Evolutionary conservation across 1,140 invertebrate species (phyloP).

Genomic region (Drosophila funebris): DNA sequence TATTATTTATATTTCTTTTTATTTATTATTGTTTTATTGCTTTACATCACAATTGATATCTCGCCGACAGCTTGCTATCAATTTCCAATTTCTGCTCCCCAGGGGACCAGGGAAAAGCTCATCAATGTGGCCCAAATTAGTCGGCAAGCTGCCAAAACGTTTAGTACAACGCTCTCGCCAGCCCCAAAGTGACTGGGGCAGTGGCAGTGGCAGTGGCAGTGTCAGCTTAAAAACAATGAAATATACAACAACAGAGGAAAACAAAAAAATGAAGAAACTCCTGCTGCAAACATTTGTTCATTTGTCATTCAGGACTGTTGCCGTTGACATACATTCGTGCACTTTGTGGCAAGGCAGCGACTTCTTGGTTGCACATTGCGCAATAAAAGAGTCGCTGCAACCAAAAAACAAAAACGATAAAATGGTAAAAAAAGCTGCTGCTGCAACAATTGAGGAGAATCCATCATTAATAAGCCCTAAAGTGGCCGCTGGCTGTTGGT

Average conservation of each 20-base stretch:
- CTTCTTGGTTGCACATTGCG: conserved; percentile 56
- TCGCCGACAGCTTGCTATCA: conserved; percentile 21
- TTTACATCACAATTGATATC: neutral
- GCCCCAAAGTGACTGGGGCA: conserved; percentile 13
- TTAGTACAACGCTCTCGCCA: conserved; percentile 69
- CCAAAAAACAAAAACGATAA: neutral
- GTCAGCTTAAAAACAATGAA: neutral
- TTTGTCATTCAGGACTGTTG: conserved; percentile 73
- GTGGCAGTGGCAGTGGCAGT: conserved; percentile 2
- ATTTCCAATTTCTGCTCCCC: conserved; percentile 26
- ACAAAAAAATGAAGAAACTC: conserved; percentile 34
- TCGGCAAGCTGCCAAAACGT: conserved; percentile 77
- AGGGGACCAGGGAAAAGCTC: conserved; percentile 13
- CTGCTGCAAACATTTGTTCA: conserved; percentile 62
- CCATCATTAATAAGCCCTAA: conserved; percentile 82
- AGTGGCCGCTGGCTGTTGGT: conserved; percentile 49
- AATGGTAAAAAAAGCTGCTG: conserved; percentile 26
- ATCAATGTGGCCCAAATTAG: conserved; percentile 65
- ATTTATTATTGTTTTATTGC: neutral
- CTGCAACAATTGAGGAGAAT: conserved; percentile 73
- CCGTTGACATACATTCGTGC: conserved; percentile 74
- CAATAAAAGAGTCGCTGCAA: conserved; percentile 60
- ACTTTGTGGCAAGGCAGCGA: conserved; percentile 40
- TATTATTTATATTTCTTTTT: neutral
- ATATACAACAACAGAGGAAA: neutral